Evolutionary conservation across 2,113 vertebrate genomes (phyloP).

Genomic region (Oncorhynchus keta): DNA sequence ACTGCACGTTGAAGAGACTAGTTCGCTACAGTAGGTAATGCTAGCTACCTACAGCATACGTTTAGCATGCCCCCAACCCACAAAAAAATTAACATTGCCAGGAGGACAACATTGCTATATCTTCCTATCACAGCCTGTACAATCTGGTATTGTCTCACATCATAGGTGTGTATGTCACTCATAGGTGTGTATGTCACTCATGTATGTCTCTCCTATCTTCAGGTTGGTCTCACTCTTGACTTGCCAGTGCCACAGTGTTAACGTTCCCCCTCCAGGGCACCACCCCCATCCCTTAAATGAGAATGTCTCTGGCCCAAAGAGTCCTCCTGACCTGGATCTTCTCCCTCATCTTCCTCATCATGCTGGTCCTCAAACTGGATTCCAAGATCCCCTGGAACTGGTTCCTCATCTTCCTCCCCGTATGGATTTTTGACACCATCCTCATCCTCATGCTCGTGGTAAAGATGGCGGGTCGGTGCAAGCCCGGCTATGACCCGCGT

Average conservation of each 20-base stretch:
- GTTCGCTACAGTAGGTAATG: too few species aligned
- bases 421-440: constrained; percentile 94
- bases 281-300: constrained; percentile 29
- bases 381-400: constrained; percentile 89
- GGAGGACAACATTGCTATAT: too few species aligned
- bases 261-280: not conserved
- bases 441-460: constrained; percentile 91
- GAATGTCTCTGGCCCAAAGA: constrained; percentile 95
- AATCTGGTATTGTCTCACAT: constrained; percentile 3
- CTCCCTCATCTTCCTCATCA: constrained; percentile 90
- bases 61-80: too few species aligned
- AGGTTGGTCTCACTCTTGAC: not conserved
- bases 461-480: constrained; percentile 91
- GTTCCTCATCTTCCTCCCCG: constrained; percentile 94
- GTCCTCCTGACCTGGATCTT: constrained; percentile 95
- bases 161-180: constrained; percentile 5
- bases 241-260: not conserved
- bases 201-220: not conserved
- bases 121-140: not conserved
- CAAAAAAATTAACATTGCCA: too few species aligned
- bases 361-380: constrained; percentile 93
- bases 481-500: constrained; percentile 86
- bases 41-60: too few species aligned
- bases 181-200: constrained; percentile 1
- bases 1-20: too few species aligned